These are phyloP conservation scores for Loriculus beryllinus DNA, from an alignment of 2,797 vertebrate species.

Conservation along the genomic window DNA sequence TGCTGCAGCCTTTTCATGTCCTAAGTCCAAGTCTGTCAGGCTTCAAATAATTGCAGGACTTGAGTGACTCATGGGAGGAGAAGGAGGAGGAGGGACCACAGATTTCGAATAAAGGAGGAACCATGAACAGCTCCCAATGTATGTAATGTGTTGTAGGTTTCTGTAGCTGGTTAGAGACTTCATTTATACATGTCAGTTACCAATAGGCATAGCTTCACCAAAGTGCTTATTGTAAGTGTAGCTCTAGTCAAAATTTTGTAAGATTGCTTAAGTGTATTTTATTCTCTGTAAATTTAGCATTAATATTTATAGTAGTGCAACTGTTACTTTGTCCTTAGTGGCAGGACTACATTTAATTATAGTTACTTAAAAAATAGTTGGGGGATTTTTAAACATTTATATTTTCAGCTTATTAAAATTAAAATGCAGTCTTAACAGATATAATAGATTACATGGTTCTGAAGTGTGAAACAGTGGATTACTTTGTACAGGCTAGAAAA, in stretches of 20 bases:
- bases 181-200: not conserved
- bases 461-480: not conserved
- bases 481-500: not conserved
- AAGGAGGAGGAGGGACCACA: not conserved
- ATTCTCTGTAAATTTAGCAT: constrained; percentile 42
- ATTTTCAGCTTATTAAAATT: constrained; percentile 16
- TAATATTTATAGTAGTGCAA: constrained; percentile 51
- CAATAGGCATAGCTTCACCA: not conserved
- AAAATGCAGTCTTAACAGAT: not conserved
- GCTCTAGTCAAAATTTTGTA: constrained; percentile 22
- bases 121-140: not conserved
- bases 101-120: not conserved
- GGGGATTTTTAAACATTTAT: not conserved
- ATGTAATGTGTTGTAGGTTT: not conserved
- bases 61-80: not conserved
- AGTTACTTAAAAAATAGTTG: not conserved
- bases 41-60: not conserved
- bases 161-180: not conserved
- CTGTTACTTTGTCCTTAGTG: constrained; percentile 35
- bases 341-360: not conserved
- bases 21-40: not conserved
- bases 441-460: not conserved
- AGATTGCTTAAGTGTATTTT: constrained; percentile 30
- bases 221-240: not conserved
- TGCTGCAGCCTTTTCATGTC: not conserved